Evolutionary conservation across 1,140 invertebrate genomes (phyloP).

Genomic region (Lepidurus arcticus): DNA sequence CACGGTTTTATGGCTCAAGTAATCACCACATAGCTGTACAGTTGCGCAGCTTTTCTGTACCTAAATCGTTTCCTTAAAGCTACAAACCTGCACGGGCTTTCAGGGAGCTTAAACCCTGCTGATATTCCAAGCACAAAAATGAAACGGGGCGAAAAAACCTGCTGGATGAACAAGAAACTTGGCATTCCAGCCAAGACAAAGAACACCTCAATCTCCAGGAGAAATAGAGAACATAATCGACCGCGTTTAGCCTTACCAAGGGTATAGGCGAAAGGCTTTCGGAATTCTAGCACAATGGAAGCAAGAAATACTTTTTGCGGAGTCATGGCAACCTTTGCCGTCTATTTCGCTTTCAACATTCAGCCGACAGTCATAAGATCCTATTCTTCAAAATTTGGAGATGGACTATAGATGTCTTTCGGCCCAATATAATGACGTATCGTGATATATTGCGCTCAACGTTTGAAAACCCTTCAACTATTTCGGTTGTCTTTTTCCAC

Average conservation of each 20-base stretch:
- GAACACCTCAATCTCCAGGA: not conserved
- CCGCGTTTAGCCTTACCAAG: not conserved
- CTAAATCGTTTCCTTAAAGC: not conserved
- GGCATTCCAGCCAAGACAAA: not conserved
- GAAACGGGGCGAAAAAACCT: not conserved
- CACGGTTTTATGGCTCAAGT: no score
- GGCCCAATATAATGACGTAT: not conserved
- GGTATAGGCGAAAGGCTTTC: not conserved
- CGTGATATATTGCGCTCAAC: not conserved
- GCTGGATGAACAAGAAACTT: not conserved
- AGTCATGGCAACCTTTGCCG: not conserved
- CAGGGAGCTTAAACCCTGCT: not conserved
- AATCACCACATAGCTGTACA: not conserved
- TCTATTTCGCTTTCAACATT: not conserved
- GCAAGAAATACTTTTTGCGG: not conserved
- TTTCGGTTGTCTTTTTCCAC: no score
- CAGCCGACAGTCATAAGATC: not conserved
- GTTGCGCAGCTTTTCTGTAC: not conserved
- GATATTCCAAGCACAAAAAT: no score
- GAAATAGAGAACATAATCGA: not conserved
- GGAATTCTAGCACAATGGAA: not conserved
- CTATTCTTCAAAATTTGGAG: conserved; percentile 1
- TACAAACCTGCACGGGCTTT: not conserved
- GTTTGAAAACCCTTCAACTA: not conserved
- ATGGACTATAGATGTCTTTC: conserved; percentile 1